A percentile compares a stretch with the other conserved stretches of the same genome.
Conservation (phyloP, 2,888 invertebrate genomes). For the Drosophila anomalata region DNA sequence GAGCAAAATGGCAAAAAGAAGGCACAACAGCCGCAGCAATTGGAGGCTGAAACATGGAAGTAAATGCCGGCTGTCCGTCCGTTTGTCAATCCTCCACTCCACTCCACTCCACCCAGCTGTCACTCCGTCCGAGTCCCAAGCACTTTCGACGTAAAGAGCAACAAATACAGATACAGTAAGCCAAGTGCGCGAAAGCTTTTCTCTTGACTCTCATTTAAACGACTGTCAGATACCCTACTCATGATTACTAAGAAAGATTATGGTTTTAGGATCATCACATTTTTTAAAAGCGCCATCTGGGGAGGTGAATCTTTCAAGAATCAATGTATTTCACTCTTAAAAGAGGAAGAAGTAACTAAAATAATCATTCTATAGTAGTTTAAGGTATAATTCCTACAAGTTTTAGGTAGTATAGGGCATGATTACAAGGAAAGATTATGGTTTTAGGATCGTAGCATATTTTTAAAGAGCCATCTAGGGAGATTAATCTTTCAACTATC, state of each 20-base stretch:
- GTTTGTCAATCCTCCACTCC: slow-evolving; percentile 22
- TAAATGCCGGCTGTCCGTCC: slow-evolving; percentile 66
- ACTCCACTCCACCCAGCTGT: slow-evolving; percentile 40
- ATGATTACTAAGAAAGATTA: no score
- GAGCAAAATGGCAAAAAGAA: slow-evolving; percentile 4
- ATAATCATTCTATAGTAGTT: no score
- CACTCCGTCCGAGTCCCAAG: slow-evolving; percentile 54
- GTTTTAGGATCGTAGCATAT: no score
- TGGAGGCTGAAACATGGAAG: slow-evolving; percentile 66
- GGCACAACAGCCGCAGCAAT: slow-evolving; percentile 15
- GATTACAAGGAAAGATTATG: no score
- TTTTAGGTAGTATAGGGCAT: background rate
- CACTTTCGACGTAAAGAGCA: slow-evolving; percentile 68
- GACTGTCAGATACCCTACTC: slow-evolving; percentile 13
- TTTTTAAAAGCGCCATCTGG: no score
- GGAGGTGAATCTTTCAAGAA: no score
- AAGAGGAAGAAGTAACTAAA: no score
- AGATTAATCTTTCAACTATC: no score
- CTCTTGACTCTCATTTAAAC: background rate
- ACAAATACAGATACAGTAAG: slow-evolving; percentile 49
- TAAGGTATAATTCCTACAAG: background rate
- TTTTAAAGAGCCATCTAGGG: no score
- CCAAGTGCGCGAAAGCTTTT: slow-evolving; percentile 25
- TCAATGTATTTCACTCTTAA: no score
- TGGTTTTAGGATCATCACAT: no score